Evolutionary conservation across 2,888 invertebrate genomes (phyloP).

Genomic region (Latheticus oryzae): DNA sequence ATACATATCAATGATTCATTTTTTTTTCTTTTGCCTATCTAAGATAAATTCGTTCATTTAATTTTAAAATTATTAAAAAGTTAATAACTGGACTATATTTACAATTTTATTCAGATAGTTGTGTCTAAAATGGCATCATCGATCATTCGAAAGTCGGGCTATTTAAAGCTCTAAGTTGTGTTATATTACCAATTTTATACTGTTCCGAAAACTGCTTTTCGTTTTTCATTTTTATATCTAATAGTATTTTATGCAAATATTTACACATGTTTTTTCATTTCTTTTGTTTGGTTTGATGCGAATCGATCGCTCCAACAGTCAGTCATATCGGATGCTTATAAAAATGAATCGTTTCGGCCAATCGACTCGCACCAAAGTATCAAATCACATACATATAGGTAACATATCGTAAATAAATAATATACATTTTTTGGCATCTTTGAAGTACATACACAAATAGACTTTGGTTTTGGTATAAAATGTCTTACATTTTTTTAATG

Average conservation of each 20-base stretch:
- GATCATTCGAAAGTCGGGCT: constrained; percentile 46
- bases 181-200: constrained; percentile 44
- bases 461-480: constrained; percentile 73
- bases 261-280: no score
- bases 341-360: constrained; percentile 48
- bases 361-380: constrained; percentile 54
- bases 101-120: constrained; percentile 61
- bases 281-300: constrained; percentile 48
- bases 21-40: constrained; percentile 63
- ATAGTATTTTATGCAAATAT: constrained; percentile 55
- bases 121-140: constrained; percentile 48
- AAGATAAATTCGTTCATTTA: constrained; percentile 67
- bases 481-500: constrained; percentile 61
- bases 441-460: constrained; percentile 74
- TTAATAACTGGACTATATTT: constrained; percentile 68
- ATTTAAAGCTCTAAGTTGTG: constrained; percentile 50
- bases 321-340: constrained; percentile 56
- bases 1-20: constrained; percentile 63
- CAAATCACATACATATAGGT: constrained; percentile 66
- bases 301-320: constrained; percentile 56
- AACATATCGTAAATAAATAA: constrained; percentile 67
- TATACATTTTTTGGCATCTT: constrained; percentile 71
- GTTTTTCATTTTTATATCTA: constrained; percentile 26
- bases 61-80: constrained; percentile 66
- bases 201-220: constrained; percentile 44